Conservation (phyloP, 1,140 invertebrate genomes). For the Hylaeus anthracinus region DNA sequence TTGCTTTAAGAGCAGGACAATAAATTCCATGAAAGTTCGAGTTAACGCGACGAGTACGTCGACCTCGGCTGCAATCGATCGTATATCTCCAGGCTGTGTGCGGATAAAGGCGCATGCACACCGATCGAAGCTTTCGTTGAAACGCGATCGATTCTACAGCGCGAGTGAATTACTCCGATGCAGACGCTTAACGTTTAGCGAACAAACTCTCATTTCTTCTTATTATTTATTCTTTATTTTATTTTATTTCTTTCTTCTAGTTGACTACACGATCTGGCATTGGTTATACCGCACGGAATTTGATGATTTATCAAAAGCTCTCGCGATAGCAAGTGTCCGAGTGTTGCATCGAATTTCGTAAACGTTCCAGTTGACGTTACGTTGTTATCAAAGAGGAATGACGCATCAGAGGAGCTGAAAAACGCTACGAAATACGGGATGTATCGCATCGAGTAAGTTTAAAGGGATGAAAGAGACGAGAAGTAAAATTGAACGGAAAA, state of each 20-base stretch:
- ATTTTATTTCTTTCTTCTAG: no score
- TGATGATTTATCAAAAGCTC: no score
- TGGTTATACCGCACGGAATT: no score
- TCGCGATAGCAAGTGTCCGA: no score
- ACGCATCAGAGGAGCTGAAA: not conserved
- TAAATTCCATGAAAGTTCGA: constrained; percentile 38
- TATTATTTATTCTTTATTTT: no score
- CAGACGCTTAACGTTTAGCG: no score
- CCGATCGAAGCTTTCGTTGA: constrained; percentile 5
- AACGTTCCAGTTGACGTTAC: not conserved
- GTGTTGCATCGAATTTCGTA: not conserved
- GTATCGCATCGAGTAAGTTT: not conserved
- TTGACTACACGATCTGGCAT: no score
- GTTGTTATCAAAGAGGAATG: not conserved
- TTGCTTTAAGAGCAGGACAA: constrained; percentile 26
- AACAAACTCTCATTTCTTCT: no score
- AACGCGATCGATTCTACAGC: constrained; percentile 2
- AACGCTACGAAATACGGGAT: no score
- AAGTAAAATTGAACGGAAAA: no score
- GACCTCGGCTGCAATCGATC: constrained; percentile 57
- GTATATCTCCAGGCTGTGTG: constrained; percentile 27
- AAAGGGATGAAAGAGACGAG: no score
- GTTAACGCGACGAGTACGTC: constrained; percentile 49
- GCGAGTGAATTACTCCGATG: no score
- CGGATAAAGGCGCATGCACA: constrained; percentile 37